A percentile compares a stretch with the other conserved stretches of the same genome.
Conservation (phyloP, 2,888 invertebrate species). For the Endotricha flammealis region DNA sequence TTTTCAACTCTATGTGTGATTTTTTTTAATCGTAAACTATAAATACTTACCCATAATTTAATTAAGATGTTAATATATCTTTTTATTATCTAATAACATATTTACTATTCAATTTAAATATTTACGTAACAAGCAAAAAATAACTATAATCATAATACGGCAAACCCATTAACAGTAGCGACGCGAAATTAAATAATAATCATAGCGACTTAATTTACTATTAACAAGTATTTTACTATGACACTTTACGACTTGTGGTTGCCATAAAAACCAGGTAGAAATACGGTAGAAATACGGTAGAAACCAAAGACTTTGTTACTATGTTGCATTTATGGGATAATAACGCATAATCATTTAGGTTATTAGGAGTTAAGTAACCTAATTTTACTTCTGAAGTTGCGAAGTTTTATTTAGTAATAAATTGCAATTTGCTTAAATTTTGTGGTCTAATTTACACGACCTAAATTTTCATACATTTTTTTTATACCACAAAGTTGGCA, state of each 20-base stretch:
- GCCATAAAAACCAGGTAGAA: conserved; percentile 12
- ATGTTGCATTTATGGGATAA: conserved; percentile 22
- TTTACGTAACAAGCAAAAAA: too few species aligned
- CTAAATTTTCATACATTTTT: not conserved
- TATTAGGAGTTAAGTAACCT: not conserved
- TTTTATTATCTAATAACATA: too few species aligned
- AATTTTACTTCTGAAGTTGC: conserved; percentile 1
- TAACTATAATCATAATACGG: too few species aligned
- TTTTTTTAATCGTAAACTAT: too few species aligned
- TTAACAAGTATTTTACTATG: conserved; percentile 35
- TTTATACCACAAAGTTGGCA: too few species aligned
- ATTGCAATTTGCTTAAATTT: too few species aligned
- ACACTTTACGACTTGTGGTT: conserved; percentile 22
- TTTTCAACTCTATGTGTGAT: too few species aligned
- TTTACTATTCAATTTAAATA: too few species aligned
- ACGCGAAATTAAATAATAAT: conserved; percentile 24
- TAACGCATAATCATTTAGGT: conserved; percentile 8
- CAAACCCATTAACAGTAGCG: conserved; percentile 27
- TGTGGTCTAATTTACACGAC: too few species aligned
- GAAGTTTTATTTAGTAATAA: not conserved
- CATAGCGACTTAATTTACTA: conserved; percentile 34
- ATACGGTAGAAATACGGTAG: conserved; percentile 5
- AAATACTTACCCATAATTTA: too few species aligned
- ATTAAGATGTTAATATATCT: too few species aligned
- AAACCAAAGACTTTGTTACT: conserved; percentile 15